Evolutionary conservation across 2,797 vertebrate species (phyloP).

Genomic region (Sebastes umbrosus): DNA sequence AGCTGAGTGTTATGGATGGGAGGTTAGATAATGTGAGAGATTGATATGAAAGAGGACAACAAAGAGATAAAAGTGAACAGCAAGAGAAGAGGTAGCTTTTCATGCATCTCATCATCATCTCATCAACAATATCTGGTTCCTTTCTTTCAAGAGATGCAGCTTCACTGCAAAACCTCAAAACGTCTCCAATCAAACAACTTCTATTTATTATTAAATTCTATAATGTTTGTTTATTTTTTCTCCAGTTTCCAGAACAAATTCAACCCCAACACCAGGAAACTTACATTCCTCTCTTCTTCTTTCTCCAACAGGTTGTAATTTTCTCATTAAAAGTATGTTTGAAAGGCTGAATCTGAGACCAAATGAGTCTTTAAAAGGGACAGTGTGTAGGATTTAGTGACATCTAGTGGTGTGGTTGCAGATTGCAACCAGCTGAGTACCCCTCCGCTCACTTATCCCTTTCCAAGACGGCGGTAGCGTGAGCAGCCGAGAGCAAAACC

Average conservation of each 20-base stretch:
- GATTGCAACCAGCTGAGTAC: no score
- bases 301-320: neutral
- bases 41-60: neutral
- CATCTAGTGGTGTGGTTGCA: no score
- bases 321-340: neutral
- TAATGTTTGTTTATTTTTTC: neutral
- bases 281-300: neutral
- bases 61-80: neutral
- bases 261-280: neutral
- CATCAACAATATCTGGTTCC: neutral
- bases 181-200: neutral
- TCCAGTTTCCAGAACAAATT: neutral
- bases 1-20: neutral
- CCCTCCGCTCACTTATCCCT: no score
- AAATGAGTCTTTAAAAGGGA: no score
- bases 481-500: no score
- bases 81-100: neutral
- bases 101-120: conserved; percentile 14
- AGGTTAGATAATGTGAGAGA: neutral
- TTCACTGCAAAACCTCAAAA: neutral
- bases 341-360: neutral
- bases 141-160: neutral
- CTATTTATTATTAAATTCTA: neutral
- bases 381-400: no score
- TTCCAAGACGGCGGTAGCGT: no score